Evolutionary conservation across 1,140 invertebrate genomes (phyloP).

Genomic region (Aphelenchoides avenae): DNA sequence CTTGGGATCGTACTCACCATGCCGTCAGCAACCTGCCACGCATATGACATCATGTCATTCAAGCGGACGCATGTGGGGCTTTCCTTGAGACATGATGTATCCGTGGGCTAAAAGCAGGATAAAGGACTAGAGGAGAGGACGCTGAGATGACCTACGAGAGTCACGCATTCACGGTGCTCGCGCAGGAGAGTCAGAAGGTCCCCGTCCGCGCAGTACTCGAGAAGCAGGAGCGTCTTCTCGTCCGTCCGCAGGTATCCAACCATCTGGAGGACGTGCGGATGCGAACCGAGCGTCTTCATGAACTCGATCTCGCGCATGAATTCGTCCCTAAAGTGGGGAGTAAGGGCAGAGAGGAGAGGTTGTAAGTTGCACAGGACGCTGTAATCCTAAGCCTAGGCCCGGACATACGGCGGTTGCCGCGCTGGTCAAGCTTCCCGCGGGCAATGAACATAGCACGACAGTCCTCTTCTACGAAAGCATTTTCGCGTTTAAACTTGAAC

Average conservation of each 20-base stretch:
- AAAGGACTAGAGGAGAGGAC: too few species aligned
- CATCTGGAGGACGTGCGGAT: slow-evolving; percentile 15
- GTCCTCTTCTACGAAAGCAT: too few species aligned
- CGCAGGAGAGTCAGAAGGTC: slow-evolving; percentile 14
- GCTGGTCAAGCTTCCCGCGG: too few species aligned
- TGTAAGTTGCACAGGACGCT: too few species aligned
- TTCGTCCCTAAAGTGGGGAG: neutral
- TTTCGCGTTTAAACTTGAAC: too few species aligned
- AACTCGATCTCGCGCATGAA: slow-evolving; percentile 11
- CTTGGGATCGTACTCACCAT: slow-evolving; percentile 3
- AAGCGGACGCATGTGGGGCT: neutral
- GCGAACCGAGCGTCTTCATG: slow-evolving; percentile 21
- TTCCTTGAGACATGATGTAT: neutral
- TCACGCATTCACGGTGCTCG: too few species aligned
- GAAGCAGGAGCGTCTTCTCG: slow-evolving; percentile 12
- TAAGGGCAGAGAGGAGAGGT: too few species aligned
- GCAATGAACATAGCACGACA: too few species aligned
- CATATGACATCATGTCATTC: slow-evolving; percentile 8
- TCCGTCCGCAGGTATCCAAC: slow-evolving; percentile 5
- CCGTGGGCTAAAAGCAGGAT: neutral
- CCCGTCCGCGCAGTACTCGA: slow-evolving; percentile 24
- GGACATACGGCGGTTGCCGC: too few species aligned
- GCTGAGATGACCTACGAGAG: too few species aligned
- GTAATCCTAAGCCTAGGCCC: too few species aligned
- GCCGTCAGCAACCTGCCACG: slow-evolving; percentile 16